phyloP scores from a whole-genome alignment of 92 coral and sea anemone genomes.

The Micromussa lordhowensis region DNA sequence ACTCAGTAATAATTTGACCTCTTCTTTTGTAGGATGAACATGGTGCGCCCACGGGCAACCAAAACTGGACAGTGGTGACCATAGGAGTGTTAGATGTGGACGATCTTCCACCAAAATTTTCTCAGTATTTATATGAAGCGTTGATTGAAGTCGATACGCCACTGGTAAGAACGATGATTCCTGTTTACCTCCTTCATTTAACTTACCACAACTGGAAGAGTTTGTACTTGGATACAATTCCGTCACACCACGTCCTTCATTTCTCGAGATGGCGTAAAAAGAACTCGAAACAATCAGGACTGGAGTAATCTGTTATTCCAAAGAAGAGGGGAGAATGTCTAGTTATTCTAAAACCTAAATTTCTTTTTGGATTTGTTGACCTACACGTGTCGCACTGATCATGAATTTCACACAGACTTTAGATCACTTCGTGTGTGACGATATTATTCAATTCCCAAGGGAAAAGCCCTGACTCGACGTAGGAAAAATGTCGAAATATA shows the following conservation, averaged over 20 bases:
- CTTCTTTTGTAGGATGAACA: constrained; percentile 9
- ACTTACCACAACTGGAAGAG: background rate
- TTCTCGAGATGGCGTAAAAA: background rate
- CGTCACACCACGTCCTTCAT: background rate
- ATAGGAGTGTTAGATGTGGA: constrained; percentile 49
- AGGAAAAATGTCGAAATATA: background rate
- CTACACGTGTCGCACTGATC: background rate
- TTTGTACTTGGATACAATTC: background rate
- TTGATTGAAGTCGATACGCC: constrained; percentile 14
- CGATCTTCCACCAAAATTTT: constrained; percentile 38
- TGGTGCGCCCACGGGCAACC: constrained; percentile 19
- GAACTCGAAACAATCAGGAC: background rate
- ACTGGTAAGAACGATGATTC: background rate
- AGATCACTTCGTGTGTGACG: background rate
- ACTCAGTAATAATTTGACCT: background rate
- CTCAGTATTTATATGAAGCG: constrained; percentile 38
- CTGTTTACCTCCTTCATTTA: background rate
- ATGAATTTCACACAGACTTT: background rate
- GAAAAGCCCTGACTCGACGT: no score
- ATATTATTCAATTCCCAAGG: background rate
- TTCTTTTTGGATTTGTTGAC: background rate
- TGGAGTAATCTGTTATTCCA: background rate
- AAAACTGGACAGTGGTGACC: constrained; percentile 48
- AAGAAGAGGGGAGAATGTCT: background rate
- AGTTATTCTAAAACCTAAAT: background rate